These are phyloP conservation scores for Cerceris ruficornis DNA, from an alignment of 2,888 invertebrate species.

Conservation along the genomic window DNA sequence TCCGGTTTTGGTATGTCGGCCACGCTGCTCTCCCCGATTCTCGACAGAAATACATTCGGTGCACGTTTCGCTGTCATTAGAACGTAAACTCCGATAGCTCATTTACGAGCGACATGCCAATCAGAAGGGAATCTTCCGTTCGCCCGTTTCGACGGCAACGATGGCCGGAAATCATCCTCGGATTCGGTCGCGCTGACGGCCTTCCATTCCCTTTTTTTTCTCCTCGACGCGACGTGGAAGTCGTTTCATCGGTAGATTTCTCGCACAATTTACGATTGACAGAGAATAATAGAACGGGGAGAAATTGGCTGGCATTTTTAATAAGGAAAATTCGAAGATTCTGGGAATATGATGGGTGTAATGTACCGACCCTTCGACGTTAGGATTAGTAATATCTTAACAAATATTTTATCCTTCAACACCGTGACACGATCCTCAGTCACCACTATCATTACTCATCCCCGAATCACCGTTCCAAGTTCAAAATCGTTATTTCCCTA, in stretches of 20 bases:
- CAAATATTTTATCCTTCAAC: too few species aligned
- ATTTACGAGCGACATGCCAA: slow-evolving; percentile 62
- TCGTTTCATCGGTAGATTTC: not conserved
- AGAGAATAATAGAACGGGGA: too few species aligned
- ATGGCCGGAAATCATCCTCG: slow-evolving; percentile 63
- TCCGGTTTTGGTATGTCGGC: slow-evolving; percentile 61
- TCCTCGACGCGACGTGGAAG: not conserved
- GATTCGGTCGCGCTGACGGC: slow-evolving; percentile 44
- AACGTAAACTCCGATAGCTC: slow-evolving; percentile 69
- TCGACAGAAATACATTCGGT: slow-evolving; percentile 64
- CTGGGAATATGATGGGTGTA: too few species aligned
- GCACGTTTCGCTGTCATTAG: slow-evolving; percentile 67
- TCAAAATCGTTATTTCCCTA: too few species aligned
- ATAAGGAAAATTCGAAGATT: too few species aligned
- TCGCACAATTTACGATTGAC: too few species aligned
- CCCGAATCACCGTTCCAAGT: too few species aligned
- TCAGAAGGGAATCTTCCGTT: slow-evolving; percentile 54
- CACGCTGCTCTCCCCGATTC: slow-evolving; percentile 45
- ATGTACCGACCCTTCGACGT: too few species aligned
- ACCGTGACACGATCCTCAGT: too few species aligned
- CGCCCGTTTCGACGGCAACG: slow-evolving; percentile 39
- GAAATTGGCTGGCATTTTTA: too few species aligned
- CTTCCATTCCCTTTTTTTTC: slow-evolving; percentile 11
- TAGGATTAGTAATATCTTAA: too few species aligned
- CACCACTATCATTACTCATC: too few species aligned